Evolutionary conservation across 1,140 invertebrate genomes (phyloP), one percentile per base, ranked within the genome.

Genomic region (Oryzaephilus surinamensis): DNA sequence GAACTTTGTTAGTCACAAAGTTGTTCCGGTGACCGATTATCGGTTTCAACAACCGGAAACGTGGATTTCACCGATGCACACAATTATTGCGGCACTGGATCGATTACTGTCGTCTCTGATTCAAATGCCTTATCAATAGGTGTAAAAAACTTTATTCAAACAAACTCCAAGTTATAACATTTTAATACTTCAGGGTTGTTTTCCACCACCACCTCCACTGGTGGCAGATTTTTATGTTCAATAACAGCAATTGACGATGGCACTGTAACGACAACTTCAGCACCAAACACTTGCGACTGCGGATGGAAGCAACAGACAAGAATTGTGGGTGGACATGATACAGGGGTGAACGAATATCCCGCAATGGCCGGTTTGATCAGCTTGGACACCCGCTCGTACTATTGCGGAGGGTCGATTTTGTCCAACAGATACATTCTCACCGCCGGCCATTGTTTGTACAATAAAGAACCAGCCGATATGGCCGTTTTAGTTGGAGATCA

Each of bases 321-420:
- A 41, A 80, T 81, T 34, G 74, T 79, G 1, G 74, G 74, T 2
- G 78, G 79, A 1, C 32, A 45, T 2, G 57, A 72, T 32, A 72
- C 77, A 0, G 64, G 56, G 3, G 58, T 75, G 0, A 76, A 79
- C 46, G 78, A 81, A 53, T 81, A 61, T 55, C 74, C 76, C 0
- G 72, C 74, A 67, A 77, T 79, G 76, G 74, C 63, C 0, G 76
- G 58, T 10, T 19, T 79, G 0, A 54, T 74, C 0, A 67, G 76
- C 45, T 24, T 52, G 11, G 27, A 41, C 2, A 35, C 43, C 2
- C 30, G 26, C 2, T 16, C 44, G 0, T 42, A 76, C 0, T 72
- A 67, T 43, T 85, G 82, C 50, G 83, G 81, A 0, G 83, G 81
- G 0, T 74, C 61, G 1, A 74, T 87, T 36, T 72, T 86, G 20